phyloP scores from a whole-genome alignment of 2,888 invertebrate genomes.

The Eristalinus sepulchralis region DNA sequence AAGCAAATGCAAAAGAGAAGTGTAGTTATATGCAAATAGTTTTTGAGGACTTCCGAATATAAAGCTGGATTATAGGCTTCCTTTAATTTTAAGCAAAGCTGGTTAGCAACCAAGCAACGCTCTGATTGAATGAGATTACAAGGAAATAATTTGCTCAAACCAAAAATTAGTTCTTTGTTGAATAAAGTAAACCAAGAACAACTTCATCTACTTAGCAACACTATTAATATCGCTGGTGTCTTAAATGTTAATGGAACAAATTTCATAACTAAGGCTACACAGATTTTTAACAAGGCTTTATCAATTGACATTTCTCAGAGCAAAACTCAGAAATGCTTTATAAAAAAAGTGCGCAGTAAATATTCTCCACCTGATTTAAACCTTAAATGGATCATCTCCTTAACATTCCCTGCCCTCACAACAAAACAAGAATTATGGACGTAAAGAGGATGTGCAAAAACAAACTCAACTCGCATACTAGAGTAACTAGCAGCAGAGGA shows the following conservation, averaged over 20 bases:
- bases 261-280: background rate
- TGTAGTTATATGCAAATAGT: too few species aligned
- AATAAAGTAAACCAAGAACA: background rate
- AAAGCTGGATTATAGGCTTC: too few species aligned
- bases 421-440: background rate
- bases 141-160: background rate
- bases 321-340: background rate
- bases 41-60: too few species aligned
- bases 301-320: background rate
- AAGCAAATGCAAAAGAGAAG: too few species aligned
- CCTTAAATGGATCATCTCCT: background rate
- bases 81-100: too few species aligned
- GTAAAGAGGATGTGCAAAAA: background rate
- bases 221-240: background rate
- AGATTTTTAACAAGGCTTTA: background rate
- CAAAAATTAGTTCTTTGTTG: background rate
- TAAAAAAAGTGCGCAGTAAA: background rate
- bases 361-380: background rate
- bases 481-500: too few species aligned
- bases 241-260: background rate
- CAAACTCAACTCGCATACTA: too few species aligned
- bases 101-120: too few species aligned
- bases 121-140: too few species aligned
- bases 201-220: background rate
- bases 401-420: background rate